Conservation (phyloP, 2,797 vertebrate genomes). For the Bradypodion ventrale region DNA sequence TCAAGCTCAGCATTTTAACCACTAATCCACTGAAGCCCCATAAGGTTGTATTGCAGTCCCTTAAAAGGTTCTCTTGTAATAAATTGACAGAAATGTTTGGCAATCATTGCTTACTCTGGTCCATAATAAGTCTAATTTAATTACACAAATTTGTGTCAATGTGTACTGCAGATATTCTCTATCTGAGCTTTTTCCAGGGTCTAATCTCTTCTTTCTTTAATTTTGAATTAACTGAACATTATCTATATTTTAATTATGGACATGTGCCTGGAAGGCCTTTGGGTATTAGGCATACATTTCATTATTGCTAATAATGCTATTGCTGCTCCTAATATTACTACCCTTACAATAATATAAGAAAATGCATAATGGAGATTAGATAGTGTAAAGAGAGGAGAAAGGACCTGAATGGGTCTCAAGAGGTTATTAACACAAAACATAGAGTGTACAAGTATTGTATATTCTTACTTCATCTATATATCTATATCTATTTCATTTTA, state of each 20-base stretch:
- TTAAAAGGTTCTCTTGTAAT: background rate
- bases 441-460: constrained; percentile 1
- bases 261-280: constrained; percentile 16
- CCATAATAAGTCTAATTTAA: constrained; percentile 1
- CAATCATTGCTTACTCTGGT: background rate
- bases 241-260: constrained; percentile 32
- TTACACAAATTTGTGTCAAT: constrained; percentile 6
- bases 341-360: constrained; percentile 8
- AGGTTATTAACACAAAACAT: constrained; percentile 11
- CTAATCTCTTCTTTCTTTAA: constrained; percentile 25
- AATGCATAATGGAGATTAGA: constrained; percentile 22
- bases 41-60: too few relatives aligned
- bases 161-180: background rate
- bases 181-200: background rate
- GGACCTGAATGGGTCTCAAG: background rate
- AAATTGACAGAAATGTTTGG: background rate
- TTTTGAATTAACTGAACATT: constrained; percentile 36
- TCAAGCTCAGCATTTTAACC: too few relatives aligned
- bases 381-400: constrained; percentile 10
- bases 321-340: background rate
- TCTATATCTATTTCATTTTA: background rate
- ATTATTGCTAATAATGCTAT: constrained; percentile 32
- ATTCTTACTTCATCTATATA: constrained; percentile 10
- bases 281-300: constrained; percentile 14
- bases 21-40: too few relatives aligned